Conservation (phyloP, 2,113 vertebrate genomes). For the Pituophis catenifer region DNA sequence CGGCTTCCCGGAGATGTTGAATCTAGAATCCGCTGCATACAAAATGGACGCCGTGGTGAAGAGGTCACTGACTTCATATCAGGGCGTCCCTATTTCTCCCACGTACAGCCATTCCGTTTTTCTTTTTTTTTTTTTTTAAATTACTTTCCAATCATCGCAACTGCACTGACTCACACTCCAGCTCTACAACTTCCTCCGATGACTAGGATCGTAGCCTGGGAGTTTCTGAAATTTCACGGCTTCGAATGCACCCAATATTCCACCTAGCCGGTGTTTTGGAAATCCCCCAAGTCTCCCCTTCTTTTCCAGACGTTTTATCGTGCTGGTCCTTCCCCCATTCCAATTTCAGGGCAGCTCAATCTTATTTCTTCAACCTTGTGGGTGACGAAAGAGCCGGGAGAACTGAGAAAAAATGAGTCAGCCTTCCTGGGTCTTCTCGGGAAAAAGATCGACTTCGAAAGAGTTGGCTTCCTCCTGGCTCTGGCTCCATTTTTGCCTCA, state of each 20-base stretch:
- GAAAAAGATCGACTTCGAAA: neutral
- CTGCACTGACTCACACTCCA: neutral
- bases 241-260: neutral
- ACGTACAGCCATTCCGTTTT: neutral
- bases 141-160: neutral
- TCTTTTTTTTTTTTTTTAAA: no score
- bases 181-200: neutral
- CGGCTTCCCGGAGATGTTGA: neutral
- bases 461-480: neutral
- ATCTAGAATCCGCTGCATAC: neutral
- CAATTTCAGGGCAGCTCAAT: accelerated
- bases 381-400: neutral
- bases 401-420: neutral
- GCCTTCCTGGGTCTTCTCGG: neutral
- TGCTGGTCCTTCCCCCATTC: no score
- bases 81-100: neutral
- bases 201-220: neutral
- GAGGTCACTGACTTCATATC: neutral
- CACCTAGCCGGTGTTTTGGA: neutral
- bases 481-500: neutral
- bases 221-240: neutral
- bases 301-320: neutral
- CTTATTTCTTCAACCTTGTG: neutral
- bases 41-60: neutral
- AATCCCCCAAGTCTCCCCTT: neutral